Base-by-base conservation (phyloP, 2,797 vertebrate species). In the Australoheros facetus region DNA sequence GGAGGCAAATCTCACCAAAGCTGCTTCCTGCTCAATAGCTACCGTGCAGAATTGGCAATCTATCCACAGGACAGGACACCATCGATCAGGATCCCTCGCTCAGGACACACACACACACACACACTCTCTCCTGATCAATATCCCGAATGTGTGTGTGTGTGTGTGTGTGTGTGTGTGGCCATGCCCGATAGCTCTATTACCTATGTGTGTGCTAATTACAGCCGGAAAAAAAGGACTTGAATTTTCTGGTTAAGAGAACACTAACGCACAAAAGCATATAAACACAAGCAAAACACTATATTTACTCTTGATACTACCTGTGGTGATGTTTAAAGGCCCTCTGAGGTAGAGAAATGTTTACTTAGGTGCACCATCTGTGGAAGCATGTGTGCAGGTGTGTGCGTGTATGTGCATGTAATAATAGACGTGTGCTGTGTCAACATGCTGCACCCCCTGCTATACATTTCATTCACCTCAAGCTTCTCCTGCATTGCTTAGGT, bases 1-100 rank as follows among this genome's bases (percentile, higher is more conserved):
- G 73, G 84, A 84, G 85, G 70, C 71, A 51, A 83, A 75, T 78
- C 82, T 88, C 85, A 81, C 83, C 84, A 85, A 90, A 80, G 87
- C 87, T 66, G 82, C 81, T 71, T 86, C 77, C 85, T 89, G 90
- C 88, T 95, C 94, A 82, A 93, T 93, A 91, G 76, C 79, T 45
- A 82, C 84, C 71, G 71, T 42, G 39, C 81, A 82, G 83, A 93
- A 94, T 91, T 83, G 91, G 90, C 78, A 73, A 94, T 95, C 92
- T 89, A 94, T 95, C 94, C 91, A 85, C 54, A 54, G 71, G 91
- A 94, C 91, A 90, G 88, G 83, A 82, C 85, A 21, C 21, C 62
- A 95, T 95, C 86, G 94, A 95, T 93, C 88, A 80, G 83, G 87
- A 90, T 91, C 75, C 79, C 87, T 89, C 71, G 81, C 87, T 89